Evolutionary conservation across 2,888 invertebrate genomes (phyloP), one percentile per base, ranked within the genome.

Genomic region (Cataglyphis rosenhaueri): DNA sequence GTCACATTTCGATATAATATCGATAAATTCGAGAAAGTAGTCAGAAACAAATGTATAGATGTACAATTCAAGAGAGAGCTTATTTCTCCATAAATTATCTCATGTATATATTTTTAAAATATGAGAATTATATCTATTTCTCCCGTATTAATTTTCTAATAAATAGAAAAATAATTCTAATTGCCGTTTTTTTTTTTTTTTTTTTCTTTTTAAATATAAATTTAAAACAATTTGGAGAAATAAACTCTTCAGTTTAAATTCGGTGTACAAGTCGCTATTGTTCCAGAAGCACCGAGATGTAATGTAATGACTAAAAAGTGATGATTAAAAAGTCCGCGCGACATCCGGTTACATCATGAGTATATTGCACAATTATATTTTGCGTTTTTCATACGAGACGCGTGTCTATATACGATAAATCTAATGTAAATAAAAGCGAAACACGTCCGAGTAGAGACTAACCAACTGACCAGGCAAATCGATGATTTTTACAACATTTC

Each of bases 391-490:
- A 41, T 70, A 79, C 9, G 70, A 12, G 2, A 48, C 41, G 32
- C 25, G 41, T 70, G 25, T 52, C 18, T 57, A 64, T 21, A 64
- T 75, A 79, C 32, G 35, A 12, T 70, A 79, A 9, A 78, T 29
- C 41, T 44, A 70, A 44, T 70, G 59, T 79, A 79, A 79, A 71
- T 78, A 44, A 76, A 29, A 70, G 35, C 59, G 10, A 66, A 59
- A 41, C 70, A 70, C 57, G 32, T 79, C 44, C 71, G 71, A 79
- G 35, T 71, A 65, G 32, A 70, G n/a, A 52, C n/a, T 52, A 52
- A 52, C 15, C 35, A 79, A 35, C 18, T 59, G 44, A 57, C 44
- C 59, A 79, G n/a, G 55, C n/a, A 57, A 70, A 32, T 29, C 21
- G 44, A 79, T n/a, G 32, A 25, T 68, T 78, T 8, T 70, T 32